Base-by-base conservation (phyloP, 30 jellyfish, hydroid and myxozoan genomes). In the Sanderia malayensis region DNA sequence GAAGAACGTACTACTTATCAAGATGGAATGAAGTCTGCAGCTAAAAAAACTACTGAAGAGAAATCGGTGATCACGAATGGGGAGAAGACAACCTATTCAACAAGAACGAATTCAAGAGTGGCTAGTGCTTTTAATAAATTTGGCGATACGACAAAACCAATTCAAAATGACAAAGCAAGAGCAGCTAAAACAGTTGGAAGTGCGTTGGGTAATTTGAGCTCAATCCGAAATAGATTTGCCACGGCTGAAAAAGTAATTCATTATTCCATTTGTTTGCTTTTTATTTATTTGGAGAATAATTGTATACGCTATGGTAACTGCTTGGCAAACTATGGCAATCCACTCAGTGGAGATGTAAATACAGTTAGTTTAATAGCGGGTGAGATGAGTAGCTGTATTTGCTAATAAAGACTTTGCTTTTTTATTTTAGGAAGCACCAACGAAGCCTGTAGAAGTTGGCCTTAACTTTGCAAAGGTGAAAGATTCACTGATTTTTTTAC, bases 111-210 rank as follows among this genome's bases (percentile, higher is more conserved):
- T 2, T 58, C 88, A 25, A 76, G 88, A 61, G 53, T 49, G 28
- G 19, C 88, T 4, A 76, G 59, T 49, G 58, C 88, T 1, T 34
- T 76, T 28, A 80, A 76, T 11, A 49, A 49, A 24, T 49, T 49
- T 49, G 64, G 64, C 24, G 64, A 24, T n/a, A n/a, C n/a, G n/a
- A n/a, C n/a, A n/a, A n/a, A n/a, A n/a, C n/a, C n/a, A n/a, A n/a
- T n/a, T n/a, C 73, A 64, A 9, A 45, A 20, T 32, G 86, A 53
- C 44, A 71, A 73, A 32, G 26, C 37, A 24, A 63, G 65, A 52
- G 94, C 94, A 6, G 71, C 67, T 4, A 59, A 68, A 18, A 27
- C 86, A 2, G 47, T 82, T 58, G 94, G 94, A 8, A 71, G 47
- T 61, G 94, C 84, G 1, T 26, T 82, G 62, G n/a, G n/a, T n/a